Base-by-base conservation (phyloP, 1,140 invertebrate genomes). In the Metaphire vulgaris region DNA sequence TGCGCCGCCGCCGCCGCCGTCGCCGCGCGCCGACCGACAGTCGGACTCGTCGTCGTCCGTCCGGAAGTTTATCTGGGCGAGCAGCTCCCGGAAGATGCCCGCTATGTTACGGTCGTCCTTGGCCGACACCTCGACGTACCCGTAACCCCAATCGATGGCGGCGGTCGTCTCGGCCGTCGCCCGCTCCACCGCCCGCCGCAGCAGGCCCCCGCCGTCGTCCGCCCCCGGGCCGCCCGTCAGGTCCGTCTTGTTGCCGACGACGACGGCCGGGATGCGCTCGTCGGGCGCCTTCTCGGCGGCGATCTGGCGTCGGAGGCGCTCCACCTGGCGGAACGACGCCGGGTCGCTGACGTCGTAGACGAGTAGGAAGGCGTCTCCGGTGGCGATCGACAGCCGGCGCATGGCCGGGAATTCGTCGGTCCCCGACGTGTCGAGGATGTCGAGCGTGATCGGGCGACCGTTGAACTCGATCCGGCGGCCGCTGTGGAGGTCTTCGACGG, bases 341-440 rank as follows among this genome's bases (percentile, higher is more conserved):
- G 68, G 21, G 34, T 83, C 87, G 34, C 84, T 87, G 31, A 89
- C 84, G 33, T 86, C 86, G 78, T 87, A 89, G 65, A 88, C 86
- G 2, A 89, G 81, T 66, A 89, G 84, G 80, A 89, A 89, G 12
- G 88, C 88, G 79, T 88, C 85, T 28, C 88, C 97, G 89, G 98
- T 99, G 83, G 92, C 95, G 84, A 99, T 99, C 78, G 95, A 97
- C 78, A 99, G 89, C 84, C 96, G 89, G 87, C 99, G 97, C 97
- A 99, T 99, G 76, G 97, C 97, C 75, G 98, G 98, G 88, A 99
- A 99, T 87, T 99, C 97, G 89, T 99, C 96, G 79, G 93, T 97
- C 79, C 97, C 97, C 21, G 87, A 87, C 80, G 96, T 98, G 87
- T 99, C 97, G 76, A 97, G 99, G 82, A 99, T 98, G 91, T 99